Evolutionary conservation across 2,113 vertebrate species (phyloP), one percentile per base, ranked within the genome.

Genomic region (Hyperoodon ampullatus): DNA sequence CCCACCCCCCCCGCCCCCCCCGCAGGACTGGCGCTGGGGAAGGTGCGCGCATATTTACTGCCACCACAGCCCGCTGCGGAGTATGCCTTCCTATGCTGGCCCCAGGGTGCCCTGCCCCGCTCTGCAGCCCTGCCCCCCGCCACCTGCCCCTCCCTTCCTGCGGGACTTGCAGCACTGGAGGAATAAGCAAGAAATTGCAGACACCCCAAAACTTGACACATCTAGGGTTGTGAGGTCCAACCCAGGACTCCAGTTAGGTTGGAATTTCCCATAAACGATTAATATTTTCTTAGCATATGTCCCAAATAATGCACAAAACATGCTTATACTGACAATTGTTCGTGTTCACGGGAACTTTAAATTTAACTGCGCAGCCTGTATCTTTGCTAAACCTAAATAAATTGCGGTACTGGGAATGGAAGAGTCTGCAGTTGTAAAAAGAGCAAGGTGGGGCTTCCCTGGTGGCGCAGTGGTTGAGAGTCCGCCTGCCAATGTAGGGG

Each of bases 1-100:
- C 60, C 23, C 6, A 16, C 0, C 2, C 58, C 6, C 61, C 13
- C 47, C 47, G 3, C 47, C 26, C 0, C 24, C 26, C 10, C 6
- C 61, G 61, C 60, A 61, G 60, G 60, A 61, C 23, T 26, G 60
- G 60, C 9, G 23, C 60, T 61, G 60, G 60, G 24, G 24, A 24
- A 24, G 60, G 33, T 50, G 44, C 19, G 33, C 50, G 23, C 50
- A 30, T 55, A 35, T 55, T 14, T 21, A 35, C 11, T 23, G 19
- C 53, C 50, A 23, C 75, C 33, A 33, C 50, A 55, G 33, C 11
- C 19, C 19, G 6, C 47, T 77, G 9, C 74, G 33, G 74, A 28
- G 74, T 12, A 8, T 16, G 23, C n/a, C 23, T n/a, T 39, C 28
- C 42, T 21, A 8, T 9, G 70, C 28, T 44, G 13, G 70, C 71